Percentiles rank a stretch among this genome's conserved stretches.
Conservation (phyloP, 2,888 invertebrate genomes). For the Phengaris alcon region DNA sequence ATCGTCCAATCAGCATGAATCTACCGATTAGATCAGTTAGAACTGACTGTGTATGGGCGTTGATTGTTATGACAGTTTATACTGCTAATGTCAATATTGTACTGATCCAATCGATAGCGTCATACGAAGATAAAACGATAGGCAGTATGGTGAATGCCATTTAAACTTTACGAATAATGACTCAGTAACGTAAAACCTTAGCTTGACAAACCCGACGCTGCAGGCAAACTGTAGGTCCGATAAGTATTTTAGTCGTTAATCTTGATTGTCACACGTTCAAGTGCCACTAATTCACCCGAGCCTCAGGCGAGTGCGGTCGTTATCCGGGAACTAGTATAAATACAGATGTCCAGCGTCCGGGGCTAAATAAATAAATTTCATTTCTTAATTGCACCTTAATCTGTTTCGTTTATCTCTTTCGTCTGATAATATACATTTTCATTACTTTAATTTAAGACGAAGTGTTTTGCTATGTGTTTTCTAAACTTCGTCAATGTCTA, state of each 20-base stretch:
- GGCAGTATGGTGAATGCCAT: too few species aligned
- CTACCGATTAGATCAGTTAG: too few species aligned
- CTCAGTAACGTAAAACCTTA: too few species aligned
- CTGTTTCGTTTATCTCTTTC: background rate
- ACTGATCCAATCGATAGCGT: too few species aligned
- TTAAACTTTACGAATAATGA: too few species aligned
- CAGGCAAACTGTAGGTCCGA: background rate
- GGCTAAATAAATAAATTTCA: slow-evolving; percentile 26
- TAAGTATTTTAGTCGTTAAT: slow-evolving; percentile 22
- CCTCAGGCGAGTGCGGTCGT: slow-evolving; percentile 16
- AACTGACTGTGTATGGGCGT: too few species aligned
- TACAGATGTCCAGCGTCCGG: slow-evolving; percentile 18
- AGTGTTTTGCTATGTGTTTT: background rate
- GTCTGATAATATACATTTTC: background rate
- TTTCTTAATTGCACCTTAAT: slow-evolving; percentile 23
- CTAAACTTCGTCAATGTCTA: too few species aligned
- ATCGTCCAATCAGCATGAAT: too few species aligned
- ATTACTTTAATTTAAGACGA: background rate
- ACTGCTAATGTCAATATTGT: too few species aligned
- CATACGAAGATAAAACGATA: too few species aligned
- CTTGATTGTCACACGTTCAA: slow-evolving; percentile 29
- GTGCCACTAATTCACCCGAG: slow-evolving; percentile 25
- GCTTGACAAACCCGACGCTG: background rate
- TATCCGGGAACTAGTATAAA: slow-evolving; percentile 19
- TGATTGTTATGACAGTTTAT: too few species aligned